A percentile compares a stretch with the other conserved stretches of the same genome.
phyloP scores from a whole-genome alignment of 2,888 invertebrate species.

The Sicus ferrugineus region DNA sequence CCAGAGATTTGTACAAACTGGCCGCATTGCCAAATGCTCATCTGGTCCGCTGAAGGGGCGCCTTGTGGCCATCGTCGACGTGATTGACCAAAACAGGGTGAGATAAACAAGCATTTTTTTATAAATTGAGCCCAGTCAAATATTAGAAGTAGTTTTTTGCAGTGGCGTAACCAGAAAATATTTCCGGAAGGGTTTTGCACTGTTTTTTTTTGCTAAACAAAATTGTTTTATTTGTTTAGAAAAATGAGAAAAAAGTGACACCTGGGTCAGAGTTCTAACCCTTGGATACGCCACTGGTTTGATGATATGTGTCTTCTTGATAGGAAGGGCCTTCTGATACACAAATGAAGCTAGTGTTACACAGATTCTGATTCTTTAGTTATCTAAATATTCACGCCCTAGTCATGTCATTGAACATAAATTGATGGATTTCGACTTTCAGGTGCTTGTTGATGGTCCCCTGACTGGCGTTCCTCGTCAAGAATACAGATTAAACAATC shows the following conservation, averaged over 20 bases:
- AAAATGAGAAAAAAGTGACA: no score
- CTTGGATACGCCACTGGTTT: no score
- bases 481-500: constrained; percentile 84
- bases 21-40: constrained; percentile 94
- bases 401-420: background rate
- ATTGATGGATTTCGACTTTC: constrained; percentile 30
- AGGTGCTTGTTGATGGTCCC: constrained; percentile 96
- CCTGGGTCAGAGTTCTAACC: no score
- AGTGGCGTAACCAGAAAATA: no score
- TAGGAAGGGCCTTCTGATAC: constrained; percentile 82
- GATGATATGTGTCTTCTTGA: constrained; percentile 69
- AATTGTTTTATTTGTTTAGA: no score
- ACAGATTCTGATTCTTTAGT: constrained; percentile 32
- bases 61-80: constrained; percentile 91
- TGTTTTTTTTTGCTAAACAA: no score
- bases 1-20: constrained; percentile 93
- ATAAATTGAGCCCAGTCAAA: no score
- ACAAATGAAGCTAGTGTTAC: constrained; percentile 70
- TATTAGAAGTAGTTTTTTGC: no score
- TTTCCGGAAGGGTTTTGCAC: no score
- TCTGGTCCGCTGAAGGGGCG: constrained; percentile 92
- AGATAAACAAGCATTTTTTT: constrained; percentile 52
- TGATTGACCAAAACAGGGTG: constrained; percentile 95
- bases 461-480: constrained; percentile 81
- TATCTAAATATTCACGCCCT: background rate